Conservation (phyloP, 2,888 invertebrate species). For the Lasiommata megera region DNA sequence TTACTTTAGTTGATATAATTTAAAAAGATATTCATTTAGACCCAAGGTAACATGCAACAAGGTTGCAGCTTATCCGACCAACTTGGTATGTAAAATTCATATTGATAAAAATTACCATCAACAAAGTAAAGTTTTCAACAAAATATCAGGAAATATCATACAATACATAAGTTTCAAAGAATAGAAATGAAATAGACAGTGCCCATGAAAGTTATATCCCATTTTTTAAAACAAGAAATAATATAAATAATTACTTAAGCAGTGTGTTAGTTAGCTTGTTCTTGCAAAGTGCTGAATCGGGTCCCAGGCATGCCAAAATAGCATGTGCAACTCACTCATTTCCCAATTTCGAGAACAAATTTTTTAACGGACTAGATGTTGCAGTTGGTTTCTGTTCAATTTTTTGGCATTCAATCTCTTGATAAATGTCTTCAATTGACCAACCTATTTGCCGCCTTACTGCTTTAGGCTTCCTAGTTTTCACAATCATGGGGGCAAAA, state of each 20-base stretch:
- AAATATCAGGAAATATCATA: no score
- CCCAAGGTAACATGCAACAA: no score
- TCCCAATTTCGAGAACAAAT: slow-evolving; percentile 68
- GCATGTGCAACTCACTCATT: slow-evolving; percentile 71
- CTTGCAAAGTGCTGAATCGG: slow-evolving; percentile 36
- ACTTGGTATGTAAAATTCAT: no score
- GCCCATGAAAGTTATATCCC: slow-evolving; percentile 12
- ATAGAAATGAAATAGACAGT: not conserved
- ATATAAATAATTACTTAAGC: slow-evolving; percentile 37
- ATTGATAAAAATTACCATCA: no score
- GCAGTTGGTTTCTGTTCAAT: slow-evolving; percentile 63
- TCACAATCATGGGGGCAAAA: slow-evolving; percentile 63
- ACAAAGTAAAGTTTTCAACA: no score
- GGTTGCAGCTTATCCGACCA: no score
- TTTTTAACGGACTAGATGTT: slow-evolving; percentile 70
- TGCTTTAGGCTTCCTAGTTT: slow-evolving; percentile 61
- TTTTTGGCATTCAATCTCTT: slow-evolving; percentile 73
- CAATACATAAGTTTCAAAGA: not conserved
- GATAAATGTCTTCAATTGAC: slow-evolving; percentile 76
- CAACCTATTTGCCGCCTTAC: slow-evolving; percentile 75
- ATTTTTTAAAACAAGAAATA: not conserved
- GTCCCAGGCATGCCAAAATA: slow-evolving; percentile 64
- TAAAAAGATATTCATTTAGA: no score
- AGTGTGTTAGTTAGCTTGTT: slow-evolving; percentile 39
- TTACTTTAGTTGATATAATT: no score